phyloP scores from a whole-genome alignment of 2,113 vertebrate genomes.

The Pipa parva region DNA sequence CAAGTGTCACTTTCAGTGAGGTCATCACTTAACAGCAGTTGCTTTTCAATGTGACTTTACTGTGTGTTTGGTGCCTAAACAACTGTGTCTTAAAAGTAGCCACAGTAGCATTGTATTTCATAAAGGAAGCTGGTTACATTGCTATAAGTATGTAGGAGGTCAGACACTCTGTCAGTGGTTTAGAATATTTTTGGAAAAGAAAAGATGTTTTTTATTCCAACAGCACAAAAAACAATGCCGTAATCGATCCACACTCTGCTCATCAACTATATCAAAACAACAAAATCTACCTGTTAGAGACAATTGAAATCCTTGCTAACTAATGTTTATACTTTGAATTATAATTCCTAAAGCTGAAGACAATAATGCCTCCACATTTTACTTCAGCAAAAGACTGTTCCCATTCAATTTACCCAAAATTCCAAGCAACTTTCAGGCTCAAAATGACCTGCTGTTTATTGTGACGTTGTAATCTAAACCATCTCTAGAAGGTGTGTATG shows the following conservation, averaged over 20 bases:
- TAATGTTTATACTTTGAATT: background rate
- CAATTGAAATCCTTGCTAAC: background rate
- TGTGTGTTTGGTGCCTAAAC: background rate
- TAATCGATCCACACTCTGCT: too few relatives aligned
- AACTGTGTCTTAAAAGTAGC: background rate
- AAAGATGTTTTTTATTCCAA: background rate
- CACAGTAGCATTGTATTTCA: background rate
- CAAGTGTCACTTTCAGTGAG: background rate
- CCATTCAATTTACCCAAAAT: too few relatives aligned
- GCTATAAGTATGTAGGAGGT: constrained; percentile 62
- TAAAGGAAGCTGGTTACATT: background rate
- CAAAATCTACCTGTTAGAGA: too few relatives aligned
- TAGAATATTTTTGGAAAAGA: constrained; percentile 18
- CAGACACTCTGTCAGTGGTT: constrained; percentile 64
- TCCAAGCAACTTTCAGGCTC: too few relatives aligned
- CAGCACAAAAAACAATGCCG: too few relatives aligned
- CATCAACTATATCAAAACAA: too few relatives aligned
- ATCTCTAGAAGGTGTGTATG: constrained; percentile 59
- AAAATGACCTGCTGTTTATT: background rate
- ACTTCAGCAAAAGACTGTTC: too few relatives aligned
- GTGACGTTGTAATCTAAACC: constrained; percentile 45
- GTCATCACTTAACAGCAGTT: background rate
- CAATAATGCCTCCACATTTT: too few relatives aligned
- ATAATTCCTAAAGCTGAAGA: too few relatives aligned
- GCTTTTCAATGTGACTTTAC: background rate